Conservation (phyloP, 2,113 vertebrate genomes). For the Promerops cafer region DNA sequence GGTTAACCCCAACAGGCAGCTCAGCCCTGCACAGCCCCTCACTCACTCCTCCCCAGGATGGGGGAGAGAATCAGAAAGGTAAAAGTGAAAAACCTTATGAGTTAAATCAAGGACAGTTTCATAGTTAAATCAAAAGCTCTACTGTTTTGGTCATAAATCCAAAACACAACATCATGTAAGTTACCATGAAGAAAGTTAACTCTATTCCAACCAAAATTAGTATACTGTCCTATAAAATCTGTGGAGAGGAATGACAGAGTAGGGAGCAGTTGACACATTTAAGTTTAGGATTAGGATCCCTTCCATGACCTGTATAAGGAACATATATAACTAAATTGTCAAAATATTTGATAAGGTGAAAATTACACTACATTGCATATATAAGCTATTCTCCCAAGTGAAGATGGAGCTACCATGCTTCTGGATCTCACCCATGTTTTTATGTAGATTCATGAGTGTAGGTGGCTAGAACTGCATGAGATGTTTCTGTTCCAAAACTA, state of each 20-base stretch:
- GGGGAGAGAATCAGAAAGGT: not conserved
- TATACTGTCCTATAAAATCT: not conserved
- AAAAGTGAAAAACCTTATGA: not conserved
- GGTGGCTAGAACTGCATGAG: not conserved
- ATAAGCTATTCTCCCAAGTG: not conserved
- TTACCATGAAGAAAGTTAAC: not conserved
- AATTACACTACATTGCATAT: not conserved
- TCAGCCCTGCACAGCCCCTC: not conserved
- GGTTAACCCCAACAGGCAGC: not conserved
- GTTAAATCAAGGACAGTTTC: not conserved
- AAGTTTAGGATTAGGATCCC: not conserved
- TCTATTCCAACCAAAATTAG: not conserved
- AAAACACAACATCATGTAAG: not conserved
- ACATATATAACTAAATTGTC: not conserved
- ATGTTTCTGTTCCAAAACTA: not conserved
- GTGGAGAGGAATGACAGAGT: not conserved
- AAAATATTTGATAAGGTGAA: not conserved
- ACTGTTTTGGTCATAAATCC: not conserved
- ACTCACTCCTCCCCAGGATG: accelerated
- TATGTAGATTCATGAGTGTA: not conserved
- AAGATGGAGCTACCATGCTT: not conserved
- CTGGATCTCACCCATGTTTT: not conserved
- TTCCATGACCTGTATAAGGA: not conserved
- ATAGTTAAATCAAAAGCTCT: not conserved
- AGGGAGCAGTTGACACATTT: not conserved